Base-by-base conservation (phyloP, 2,888 invertebrate species). In the Metacarcinus magister region DNA sequence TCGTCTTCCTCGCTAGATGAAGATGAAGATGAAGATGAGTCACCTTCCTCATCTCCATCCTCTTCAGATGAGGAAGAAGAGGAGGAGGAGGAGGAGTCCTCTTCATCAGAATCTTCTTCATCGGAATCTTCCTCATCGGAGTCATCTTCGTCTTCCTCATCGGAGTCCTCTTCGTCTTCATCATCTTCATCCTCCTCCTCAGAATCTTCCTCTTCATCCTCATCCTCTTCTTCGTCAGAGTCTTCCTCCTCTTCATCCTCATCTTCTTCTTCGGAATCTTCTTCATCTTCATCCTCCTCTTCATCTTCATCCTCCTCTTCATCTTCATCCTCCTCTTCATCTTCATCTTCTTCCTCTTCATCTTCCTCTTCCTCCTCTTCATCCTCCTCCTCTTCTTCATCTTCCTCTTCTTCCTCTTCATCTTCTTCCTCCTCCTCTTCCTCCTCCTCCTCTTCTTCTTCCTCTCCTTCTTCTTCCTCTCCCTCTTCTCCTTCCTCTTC, bases 171-270 rank as follows among this genome's bases (percentile, higher is more conserved):
- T 13, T 94, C 82, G 28, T 94, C 54, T 19, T 54, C 54, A 13
- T 93, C 93, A 5, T 48, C 89, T 2, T 95, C 95, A 0, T 95
- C 54, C 0, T 95, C 91, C 19, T 94, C 94, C 0, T 32, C 48
- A 0, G 28, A n/a, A 8, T 87, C 94, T 43, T 92, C 92, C 10
- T 82, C 94, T 19, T 95, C 95, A 32, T 82, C 82, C 16, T 67
- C 67, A 1, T 54, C 32, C 16, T 90, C 67, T 39, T 90, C 90
- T 4, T 94, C 94, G 39, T 92, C 82, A n/a, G 92, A 92, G 5
- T 95, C 95, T 46, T 95, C 95, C 7, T 94, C 82, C 16, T 95
- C 93, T 23, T 95, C 87, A 16, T 90, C 89, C 13, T 89, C 87
- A 16, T 95, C 92, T 43, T 95, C 92, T 0, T 43, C 43, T 0